A percentile compares a stretch with the other conserved stretches of the same genome.
phyloP scores from a whole-genome alignment of 2,113 vertebrate species.

The Aramus guarauna region DNA sequence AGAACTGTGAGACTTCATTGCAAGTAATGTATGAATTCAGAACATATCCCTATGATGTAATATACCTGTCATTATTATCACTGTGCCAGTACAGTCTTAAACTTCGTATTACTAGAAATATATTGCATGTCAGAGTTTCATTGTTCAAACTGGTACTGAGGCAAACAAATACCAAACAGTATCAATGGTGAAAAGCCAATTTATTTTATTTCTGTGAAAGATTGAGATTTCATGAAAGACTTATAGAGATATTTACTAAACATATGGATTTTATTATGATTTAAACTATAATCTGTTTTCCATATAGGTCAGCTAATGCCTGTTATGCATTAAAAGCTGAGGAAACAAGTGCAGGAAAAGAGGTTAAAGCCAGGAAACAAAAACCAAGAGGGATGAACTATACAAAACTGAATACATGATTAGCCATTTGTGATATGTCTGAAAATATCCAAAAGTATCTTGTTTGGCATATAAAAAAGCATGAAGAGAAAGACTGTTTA shows the following conservation, averaged over 20 bases:
- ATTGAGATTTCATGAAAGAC: background rate
- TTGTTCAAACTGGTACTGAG: background rate
- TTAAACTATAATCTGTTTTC: slow-evolving; percentile 9
- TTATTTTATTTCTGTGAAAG: background rate
- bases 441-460: background rate
- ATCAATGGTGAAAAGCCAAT: background rate
- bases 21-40: background rate
- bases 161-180: background rate
- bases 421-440: background rate
- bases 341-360: slow-evolving; percentile 47
- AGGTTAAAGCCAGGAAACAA: slow-evolving; percentile 29
- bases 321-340: background rate
- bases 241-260: background rate
- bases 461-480: background rate
- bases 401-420: background rate
- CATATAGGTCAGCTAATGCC: background rate
- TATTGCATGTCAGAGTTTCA: background rate
- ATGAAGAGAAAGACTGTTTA: background rate
- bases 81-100: background rate
- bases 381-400: background rate
- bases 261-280: background rate
- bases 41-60: background rate
- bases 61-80: background rate
- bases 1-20: background rate
- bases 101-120: background rate